phyloP scores from a whole-genome alignment of 2,113 vertebrate genomes.

The Dromaius novaehollandiae region DNA sequence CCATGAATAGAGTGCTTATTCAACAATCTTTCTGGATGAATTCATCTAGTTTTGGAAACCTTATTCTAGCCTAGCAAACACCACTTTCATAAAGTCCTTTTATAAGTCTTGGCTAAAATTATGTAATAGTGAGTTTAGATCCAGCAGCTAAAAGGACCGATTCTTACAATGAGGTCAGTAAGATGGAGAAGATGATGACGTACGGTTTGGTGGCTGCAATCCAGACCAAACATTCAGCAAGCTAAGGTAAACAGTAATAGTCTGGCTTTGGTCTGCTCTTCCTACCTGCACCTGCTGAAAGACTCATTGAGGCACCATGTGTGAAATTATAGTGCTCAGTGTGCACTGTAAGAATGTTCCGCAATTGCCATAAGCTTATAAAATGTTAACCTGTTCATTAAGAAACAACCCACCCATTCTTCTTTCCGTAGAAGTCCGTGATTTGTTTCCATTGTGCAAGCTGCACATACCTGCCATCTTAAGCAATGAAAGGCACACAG shows the following conservation, averaged over 20 bases:
- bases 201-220: constrained; percentile 18
- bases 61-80: constrained; percentile 31
- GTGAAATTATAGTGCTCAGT: neutral
- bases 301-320: neutral
- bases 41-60: constrained; percentile 14
- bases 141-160: neutral
- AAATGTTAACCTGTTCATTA: neutral
- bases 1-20: constrained; percentile 19
- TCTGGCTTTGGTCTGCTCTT: constrained; percentile 43
- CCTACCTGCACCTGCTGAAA: constrained; percentile 54
- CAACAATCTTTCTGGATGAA: constrained; percentile 37
- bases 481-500: neutral
- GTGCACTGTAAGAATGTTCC: neutral
- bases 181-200: constrained; percentile 13
- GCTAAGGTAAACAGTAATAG: constrained; percentile 38
- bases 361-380: neutral
- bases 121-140: constrained; percentile 34
- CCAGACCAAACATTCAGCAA: constrained; percentile 46
- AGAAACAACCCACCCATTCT: neutral
- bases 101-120: constrained; percentile 43
- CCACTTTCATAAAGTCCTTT: constrained; percentile 28
- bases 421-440: neutral
- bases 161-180: constrained; percentile 48
- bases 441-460: neutral
- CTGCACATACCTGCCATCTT: neutral